Conservation (phyloP, 1,140 invertebrate genomes). For the Zaprionus ghesquierei region DNA sequence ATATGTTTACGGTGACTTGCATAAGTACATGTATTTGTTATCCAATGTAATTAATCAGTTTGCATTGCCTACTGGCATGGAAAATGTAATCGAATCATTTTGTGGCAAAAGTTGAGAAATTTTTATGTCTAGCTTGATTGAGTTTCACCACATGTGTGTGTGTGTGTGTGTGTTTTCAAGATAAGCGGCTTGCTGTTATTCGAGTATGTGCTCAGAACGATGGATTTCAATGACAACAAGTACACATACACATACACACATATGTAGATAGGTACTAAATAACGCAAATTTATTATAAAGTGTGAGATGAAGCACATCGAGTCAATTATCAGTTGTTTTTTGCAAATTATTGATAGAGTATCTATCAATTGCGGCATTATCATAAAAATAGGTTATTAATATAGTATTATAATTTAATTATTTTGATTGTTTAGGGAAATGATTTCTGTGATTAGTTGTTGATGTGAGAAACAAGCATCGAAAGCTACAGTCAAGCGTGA, state of each 20-base stretch:
- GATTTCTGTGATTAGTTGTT: no score
- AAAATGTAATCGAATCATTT: constrained; percentile 29
- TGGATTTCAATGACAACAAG: background rate
- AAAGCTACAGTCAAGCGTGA: no score
- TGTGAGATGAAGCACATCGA: background rate
- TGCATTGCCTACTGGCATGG: constrained; percentile 16
- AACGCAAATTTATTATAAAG: background rate
- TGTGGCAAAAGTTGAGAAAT: constrained; percentile 8
- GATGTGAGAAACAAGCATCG: no score
- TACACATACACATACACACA: background rate
- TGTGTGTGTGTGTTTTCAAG: background rate
- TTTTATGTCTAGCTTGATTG: constrained; percentile 7
- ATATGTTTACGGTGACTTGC: background rate
- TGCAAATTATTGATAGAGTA: background rate
- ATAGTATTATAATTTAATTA: background rate
- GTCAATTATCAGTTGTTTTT: background rate
- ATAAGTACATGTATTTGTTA: background rate
- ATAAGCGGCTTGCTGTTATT: background rate
- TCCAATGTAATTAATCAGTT: constrained; percentile 36
- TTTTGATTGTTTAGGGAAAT: background rate
- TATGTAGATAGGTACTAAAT: background rate
- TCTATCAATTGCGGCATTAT: background rate
- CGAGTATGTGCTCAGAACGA: background rate
- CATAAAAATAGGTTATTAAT: background rate
- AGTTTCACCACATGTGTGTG: background rate